Evolutionary conservation across 1,140 invertebrate species (phyloP).

Genomic region (Hydropsyche tenuis): DNA sequence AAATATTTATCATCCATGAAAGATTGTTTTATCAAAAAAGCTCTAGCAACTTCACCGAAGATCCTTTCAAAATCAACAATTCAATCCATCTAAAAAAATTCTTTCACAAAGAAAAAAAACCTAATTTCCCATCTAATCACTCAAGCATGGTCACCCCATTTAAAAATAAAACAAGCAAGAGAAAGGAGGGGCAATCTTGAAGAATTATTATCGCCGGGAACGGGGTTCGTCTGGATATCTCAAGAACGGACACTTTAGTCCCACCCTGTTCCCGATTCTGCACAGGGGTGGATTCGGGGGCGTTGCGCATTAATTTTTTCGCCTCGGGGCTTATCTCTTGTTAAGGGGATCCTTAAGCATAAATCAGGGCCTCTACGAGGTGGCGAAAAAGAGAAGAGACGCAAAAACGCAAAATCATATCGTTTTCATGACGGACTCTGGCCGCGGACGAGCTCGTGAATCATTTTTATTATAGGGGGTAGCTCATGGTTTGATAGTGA

Average conservation of each 20-base stretch:
- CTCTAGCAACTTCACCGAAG: too few species aligned
- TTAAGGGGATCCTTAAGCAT: constrained; percentile 33
- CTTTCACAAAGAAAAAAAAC: too few species aligned
- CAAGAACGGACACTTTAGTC: background rate
- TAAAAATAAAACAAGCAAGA: too few species aligned
- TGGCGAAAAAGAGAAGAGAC: constrained; percentile 24
- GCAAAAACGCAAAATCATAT: constrained; percentile 27
- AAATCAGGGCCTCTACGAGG: constrained; percentile 32
- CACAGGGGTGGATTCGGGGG: background rate
- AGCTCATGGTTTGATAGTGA: too few species aligned
- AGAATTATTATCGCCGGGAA: constrained; percentile 8
- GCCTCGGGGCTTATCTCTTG: constrained; percentile 37
- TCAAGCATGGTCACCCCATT: too few species aligned
- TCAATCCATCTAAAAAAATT: too few species aligned
- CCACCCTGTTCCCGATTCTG: background rate
- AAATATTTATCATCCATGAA: too few species aligned
- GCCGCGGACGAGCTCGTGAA: background rate
- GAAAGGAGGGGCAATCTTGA: background rate
- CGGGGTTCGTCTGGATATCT: background rate
- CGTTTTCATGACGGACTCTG: constrained; percentile 4
- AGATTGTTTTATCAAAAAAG: too few species aligned
- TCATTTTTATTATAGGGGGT: too few species aligned
- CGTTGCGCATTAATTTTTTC: constrained; percentile 33
- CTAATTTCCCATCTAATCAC: too few species aligned
- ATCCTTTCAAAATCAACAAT: too few species aligned